phyloP scores from a whole-genome alignment of 2,888 invertebrate species.

The Drosophila nigritarsus region DNA sequence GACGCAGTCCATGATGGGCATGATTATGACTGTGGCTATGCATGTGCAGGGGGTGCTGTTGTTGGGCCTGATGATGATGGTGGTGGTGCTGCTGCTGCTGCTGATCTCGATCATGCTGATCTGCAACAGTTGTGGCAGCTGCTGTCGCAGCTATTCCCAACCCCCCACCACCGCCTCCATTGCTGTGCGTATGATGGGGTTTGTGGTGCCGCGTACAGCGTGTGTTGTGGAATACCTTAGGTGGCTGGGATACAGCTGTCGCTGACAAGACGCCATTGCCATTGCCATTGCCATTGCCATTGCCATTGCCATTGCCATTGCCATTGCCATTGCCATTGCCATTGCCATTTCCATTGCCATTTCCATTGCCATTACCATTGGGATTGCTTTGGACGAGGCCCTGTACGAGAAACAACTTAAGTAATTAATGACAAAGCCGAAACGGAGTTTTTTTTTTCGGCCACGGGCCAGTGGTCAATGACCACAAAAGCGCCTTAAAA shows the following conservation, averaged over 20 bases:
- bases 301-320: conserved; percentile 51
- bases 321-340: conserved; percentile 40
- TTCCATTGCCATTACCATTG: conserved; percentile 46
- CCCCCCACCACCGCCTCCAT: conserved; percentile 24
- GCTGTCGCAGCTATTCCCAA: background rate
- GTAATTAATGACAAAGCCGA: conserved; percentile 53
- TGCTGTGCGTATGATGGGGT: conserved; percentile 74
- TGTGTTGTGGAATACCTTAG: conserved; percentile 83
- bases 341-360: conserved; percentile 52
- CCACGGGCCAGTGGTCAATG: conserved; percentile 56
- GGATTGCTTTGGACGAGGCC: conserved; percentile 76
- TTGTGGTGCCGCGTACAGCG: conserved; percentile 84
- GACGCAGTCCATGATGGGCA: conserved; percentile 67
- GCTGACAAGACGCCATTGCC: conserved; percentile 48
- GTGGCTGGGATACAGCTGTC: conserved; percentile 53
- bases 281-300: conserved; percentile 45
- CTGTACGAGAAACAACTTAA: conserved; percentile 37
- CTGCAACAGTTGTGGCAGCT: conserved; percentile 7
- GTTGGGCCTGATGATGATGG: conserved; percentile 31
- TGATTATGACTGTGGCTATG: conserved; percentile 70
- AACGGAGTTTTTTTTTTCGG: conserved; percentile 30
- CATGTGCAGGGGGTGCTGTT: conserved; percentile 64
- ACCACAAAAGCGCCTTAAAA: conserved; percentile 73
- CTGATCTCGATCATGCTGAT: conserved; percentile 38
- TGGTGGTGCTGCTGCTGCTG: conserved; percentile 31